Evolutionary conservation across 1,140 invertebrate species (phyloP).

Genomic region (Hyposmocoma kahamanoa): DNA sequence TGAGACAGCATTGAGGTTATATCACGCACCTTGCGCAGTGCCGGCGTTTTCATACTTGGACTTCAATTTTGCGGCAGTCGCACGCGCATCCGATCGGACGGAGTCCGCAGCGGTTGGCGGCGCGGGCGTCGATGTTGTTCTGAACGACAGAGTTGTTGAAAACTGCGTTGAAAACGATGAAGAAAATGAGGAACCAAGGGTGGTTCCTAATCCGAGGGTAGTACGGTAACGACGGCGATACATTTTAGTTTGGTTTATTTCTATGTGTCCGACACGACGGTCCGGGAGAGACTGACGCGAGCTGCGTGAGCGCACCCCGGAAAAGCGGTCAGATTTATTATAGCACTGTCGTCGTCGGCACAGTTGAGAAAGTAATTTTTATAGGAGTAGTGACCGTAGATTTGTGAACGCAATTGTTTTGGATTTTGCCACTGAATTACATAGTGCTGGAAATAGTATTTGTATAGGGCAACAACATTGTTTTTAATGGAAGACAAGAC

Average conservation of each 20-base stretch:
- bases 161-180: conserved; percentile 53
- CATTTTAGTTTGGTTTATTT: conserved; percentile 24
- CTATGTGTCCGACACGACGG: conserved; percentile 7
- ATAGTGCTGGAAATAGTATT: too few relatives aligned
- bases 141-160: conserved; percentile 56
- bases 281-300: conserved; percentile 34
- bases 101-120: conserved; percentile 32
- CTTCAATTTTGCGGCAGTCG: conserved; percentile 64
- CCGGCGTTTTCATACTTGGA: conserved; percentile 64
- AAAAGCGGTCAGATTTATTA: conserved; percentile 55
- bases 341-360: conserved; percentile 21
- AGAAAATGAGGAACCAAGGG: conserved; percentile 55
- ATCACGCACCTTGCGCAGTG: conserved; percentile 60
- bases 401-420: too few relatives aligned
- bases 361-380: too few relatives aligned
- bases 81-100: conserved; percentile 55
- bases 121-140: conserved; percentile 24
- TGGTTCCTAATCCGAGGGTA: conserved; percentile 55
- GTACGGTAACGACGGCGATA: conserved; percentile 63
- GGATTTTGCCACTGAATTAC: too few relatives aligned
- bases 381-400: too few relatives aligned
- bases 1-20: conserved; percentile 8
- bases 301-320: conserved; percentile 49
- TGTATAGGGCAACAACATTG: too few relatives aligned
- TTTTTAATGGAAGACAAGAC: too few relatives aligned